Conservation (phyloP, 2,113 vertebrate genomes). For the Alouatta palliata region DNA sequence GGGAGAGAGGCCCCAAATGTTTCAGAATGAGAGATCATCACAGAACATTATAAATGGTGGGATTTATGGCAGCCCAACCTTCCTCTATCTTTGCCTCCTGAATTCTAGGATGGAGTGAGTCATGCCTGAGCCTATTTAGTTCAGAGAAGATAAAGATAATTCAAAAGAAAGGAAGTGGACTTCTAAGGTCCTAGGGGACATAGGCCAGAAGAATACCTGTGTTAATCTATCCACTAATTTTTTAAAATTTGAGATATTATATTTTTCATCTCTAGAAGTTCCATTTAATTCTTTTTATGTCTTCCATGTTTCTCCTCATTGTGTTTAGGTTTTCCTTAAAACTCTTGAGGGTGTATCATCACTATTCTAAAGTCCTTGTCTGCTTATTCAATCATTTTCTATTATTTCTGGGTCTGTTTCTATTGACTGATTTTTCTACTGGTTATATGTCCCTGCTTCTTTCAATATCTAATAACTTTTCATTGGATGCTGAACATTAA, state of each 20-base stretch:
- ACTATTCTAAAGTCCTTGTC: background rate
- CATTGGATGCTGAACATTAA: background rate
- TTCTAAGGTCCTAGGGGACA: background rate
- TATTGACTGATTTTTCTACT: constrained; percentile 11
- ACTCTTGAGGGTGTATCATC: background rate
- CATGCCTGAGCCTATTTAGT: background rate
- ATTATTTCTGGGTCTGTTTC: constrained; percentile 3
- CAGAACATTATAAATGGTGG: background rate
- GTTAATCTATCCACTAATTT: background rate
- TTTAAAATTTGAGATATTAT: background rate
- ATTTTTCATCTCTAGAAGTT: constrained; percentile 21
- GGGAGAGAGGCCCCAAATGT: background rate
- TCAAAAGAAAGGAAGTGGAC: background rate
- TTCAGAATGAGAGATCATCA: background rate
- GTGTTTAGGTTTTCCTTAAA: background rate
- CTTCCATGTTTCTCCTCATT: background rate
- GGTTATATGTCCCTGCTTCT: background rate
- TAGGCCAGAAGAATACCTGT: background rate
- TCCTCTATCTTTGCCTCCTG: background rate
- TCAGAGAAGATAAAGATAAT: background rate
- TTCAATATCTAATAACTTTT: constrained; percentile 16
- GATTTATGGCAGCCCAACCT: background rate
- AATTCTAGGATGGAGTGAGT: background rate
- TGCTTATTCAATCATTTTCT: background rate
- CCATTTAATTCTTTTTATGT: background rate